Evolutionary conservation across 2,113 vertebrate genomes (phyloP).

Genomic region (Natator depressus): DNA sequence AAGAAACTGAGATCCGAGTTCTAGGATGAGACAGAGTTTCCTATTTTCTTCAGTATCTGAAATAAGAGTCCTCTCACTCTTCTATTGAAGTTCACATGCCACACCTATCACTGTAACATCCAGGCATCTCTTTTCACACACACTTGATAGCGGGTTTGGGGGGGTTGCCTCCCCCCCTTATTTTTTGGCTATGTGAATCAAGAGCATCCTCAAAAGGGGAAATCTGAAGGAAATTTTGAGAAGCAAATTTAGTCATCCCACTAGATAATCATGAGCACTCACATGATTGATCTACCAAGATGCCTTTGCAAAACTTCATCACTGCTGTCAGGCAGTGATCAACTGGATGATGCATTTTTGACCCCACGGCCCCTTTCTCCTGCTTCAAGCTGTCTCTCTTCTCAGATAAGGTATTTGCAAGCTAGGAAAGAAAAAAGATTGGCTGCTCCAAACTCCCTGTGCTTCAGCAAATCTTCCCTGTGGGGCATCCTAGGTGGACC

Average conservation of each 20-base stretch:
- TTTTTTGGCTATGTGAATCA: no score
- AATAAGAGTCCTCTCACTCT: neutral
- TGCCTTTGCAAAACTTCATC: neutral
- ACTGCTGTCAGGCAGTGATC: neutral
- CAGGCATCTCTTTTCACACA: neutral
- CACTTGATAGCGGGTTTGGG: no score
- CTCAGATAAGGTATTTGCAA: neutral
- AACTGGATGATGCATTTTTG: neutral
- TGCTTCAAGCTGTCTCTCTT: neutral
- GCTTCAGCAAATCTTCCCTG: neutral
- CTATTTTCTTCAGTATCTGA: neutral
- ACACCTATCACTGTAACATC: neutral
- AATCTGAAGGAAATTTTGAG: neutral
- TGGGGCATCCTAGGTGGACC: neutral
- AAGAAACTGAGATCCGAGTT: no score
- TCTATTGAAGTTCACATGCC: neutral
- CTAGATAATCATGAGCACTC: neutral
- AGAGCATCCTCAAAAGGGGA: neutral
- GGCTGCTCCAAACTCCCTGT: neutral
- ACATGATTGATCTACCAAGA: neutral
- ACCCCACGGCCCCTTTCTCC: neutral
- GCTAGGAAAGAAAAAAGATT: neutral
- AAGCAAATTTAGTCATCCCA: neutral
- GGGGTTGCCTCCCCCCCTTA: no score
- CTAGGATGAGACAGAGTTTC: no score